Evolutionary conservation across 2,888 invertebrate genomes (phyloP), one percentile per base, ranked within the genome.

Genomic region (Lampropteryx suffumata): DNA sequence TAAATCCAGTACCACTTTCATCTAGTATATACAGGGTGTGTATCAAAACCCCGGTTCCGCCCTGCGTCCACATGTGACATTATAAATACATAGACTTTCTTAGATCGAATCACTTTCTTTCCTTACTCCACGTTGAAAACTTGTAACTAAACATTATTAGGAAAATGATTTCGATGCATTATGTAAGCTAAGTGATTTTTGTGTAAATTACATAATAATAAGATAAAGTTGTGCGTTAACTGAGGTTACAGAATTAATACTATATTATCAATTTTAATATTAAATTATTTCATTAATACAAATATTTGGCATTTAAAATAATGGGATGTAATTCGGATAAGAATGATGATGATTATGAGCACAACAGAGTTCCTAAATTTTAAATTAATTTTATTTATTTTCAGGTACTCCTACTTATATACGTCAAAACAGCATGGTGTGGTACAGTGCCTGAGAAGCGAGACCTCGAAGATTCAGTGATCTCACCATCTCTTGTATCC

Each of bases 41-140:
- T 67, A 62, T 55, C 50, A 50, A 61, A 24, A 62, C 57, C 59
- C 62, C 60, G 68, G 72, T 82, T 81, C 76, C 79, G 77, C 55
- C 53, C 28, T 44, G 59, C 51, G 57, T 12, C 41, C 47, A 48
- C 55, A 51, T 53, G 53, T 54, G 49, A 36, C 49, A 30, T 58
- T 64, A 64, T 64, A 64, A 61, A 64, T 64, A 60, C 56, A 36
- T 40, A 56, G 52, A 36, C 57, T 37, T 53, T 51, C 50, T 50
- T 44, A 43, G 5, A 36, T 42, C 12, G 49, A 48, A 54, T 53
- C 83, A 87, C 84, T 86, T 79, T 81, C 81, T 64, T 70, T 69
- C 65, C 62, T 63, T 36, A 54, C 63, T 60, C 55, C 62, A 58
- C 55, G 50, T 50, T 50, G 58, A 59, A 51, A 56, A 61, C 62